These are phyloP conservation scores for Porphyrio hochstetteri DNA, from an alignment of 2,113 vertebrate species.

Conservation along the genomic window DNA sequence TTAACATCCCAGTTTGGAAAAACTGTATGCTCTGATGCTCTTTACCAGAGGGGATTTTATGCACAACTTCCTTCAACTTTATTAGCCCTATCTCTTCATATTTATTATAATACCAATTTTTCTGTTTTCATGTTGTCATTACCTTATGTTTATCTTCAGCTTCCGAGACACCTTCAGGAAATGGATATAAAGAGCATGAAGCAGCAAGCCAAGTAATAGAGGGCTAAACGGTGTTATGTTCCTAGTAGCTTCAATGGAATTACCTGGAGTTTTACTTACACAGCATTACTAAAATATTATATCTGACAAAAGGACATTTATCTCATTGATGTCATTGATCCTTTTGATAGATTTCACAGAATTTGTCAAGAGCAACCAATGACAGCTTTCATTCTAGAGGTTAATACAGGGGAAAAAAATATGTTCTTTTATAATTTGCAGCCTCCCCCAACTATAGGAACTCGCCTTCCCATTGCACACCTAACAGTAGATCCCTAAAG, in stretches of 20 bases:
- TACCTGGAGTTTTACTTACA: neutral
- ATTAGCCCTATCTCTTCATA: neutral
- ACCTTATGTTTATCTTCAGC: neutral
- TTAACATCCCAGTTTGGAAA: neutral
- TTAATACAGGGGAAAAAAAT: neutral
- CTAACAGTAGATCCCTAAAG: neutral
- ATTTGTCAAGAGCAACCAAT: neutral
- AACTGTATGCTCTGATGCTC: neutral
- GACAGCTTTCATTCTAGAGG: neutral
- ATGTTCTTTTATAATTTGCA: neutral
- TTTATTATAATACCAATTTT: neutral
- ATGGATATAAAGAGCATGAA: neutral
- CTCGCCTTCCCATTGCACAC: neutral
- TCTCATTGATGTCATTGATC: neutral
- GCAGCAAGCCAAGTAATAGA: neutral
- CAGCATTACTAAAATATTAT: neutral
- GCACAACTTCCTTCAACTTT: neutral
- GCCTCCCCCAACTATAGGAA: neutral
- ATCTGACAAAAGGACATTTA: rapidly evolving
- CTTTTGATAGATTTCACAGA: conserved; percentile 3
- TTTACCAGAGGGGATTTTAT: neutral
- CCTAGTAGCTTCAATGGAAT: neutral
- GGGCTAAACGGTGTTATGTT: neutral
- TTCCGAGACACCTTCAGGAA: neutral
- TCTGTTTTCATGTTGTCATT: neutral